Conservation (phyloP, 2,113 vertebrate species). For the Neogobius melanostomus region DNA sequence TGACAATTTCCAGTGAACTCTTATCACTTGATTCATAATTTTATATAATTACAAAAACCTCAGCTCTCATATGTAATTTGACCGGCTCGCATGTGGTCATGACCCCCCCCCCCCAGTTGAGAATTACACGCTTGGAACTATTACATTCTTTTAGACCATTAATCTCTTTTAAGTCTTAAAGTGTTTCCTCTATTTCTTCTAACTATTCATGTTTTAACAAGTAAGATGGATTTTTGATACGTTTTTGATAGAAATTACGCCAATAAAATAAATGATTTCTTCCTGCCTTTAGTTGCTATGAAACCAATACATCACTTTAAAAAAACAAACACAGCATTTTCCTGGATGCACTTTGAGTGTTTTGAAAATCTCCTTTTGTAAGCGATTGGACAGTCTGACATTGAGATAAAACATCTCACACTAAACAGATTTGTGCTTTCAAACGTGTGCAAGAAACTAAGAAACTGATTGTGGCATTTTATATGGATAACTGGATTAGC, state of each 20-base stretch:
- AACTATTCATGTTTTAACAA: neutral
- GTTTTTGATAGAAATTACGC: neutral
- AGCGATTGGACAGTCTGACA: neutral
- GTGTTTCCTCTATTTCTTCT: too few species aligned
- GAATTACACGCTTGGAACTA: neutral
- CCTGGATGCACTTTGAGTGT: neutral
- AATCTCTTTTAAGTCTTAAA: neutral
- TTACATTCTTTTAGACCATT: neutral
- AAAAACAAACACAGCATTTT: neutral
- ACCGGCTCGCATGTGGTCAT: neutral
- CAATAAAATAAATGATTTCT: neutral
- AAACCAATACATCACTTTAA: slow-evolving; percentile 1
- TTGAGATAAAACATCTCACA: neutral
- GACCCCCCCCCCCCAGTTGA: neutral
- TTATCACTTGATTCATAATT: too few species aligned
- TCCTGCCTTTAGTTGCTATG: neutral
- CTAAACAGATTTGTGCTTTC: neutral
- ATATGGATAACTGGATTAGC: neutral
- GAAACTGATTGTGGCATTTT: neutral
- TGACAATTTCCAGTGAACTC: too few species aligned
- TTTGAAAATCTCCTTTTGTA: neutral
- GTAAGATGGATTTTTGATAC: neutral
- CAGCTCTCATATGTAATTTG: too few species aligned
- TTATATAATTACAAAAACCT: too few species aligned
- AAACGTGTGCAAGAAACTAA: neutral